Percentiles rank a stretch among this genome's conserved stretches.
phyloP scores from a whole-genome alignment of 2,113 vertebrate species.

The Periophthalmus modestus region DNA sequence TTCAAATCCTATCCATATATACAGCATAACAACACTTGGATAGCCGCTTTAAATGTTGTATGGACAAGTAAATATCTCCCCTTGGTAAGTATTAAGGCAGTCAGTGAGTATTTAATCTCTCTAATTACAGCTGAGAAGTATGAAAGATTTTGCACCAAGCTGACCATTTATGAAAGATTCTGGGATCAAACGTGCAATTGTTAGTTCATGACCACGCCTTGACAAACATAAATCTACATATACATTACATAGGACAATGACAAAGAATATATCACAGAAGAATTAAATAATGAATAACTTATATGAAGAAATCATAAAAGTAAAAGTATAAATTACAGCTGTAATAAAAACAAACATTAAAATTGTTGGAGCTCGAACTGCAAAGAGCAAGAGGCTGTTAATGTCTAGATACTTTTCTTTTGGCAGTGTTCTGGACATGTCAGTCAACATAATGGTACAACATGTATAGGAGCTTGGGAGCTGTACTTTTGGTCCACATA shows the following conservation, averaged over 20 bases:
- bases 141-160: slow-evolving; percentile 47
- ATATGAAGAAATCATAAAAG: not conserved
- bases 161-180: slow-evolving; percentile 23
- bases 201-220: slow-evolving; percentile 21
- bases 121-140: slow-evolving; percentile 65
- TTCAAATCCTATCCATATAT: slow-evolving; percentile 59
- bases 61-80: slow-evolving; percentile 55
- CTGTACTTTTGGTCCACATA: slow-evolving; percentile 29
- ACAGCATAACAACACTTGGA: slow-evolving; percentile 66
- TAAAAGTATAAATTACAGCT: not conserved
- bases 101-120: slow-evolving; percentile 69
- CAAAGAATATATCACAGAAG: not conserved
- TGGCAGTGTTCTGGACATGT: slow-evolving; percentile 17
- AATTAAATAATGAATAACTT: not conserved
- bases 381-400: not conserved
- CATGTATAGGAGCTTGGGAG: slow-evolving; percentile 36
- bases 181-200: slow-evolving; percentile 35
- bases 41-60: slow-evolving; percentile 57
- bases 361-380: not conserved
- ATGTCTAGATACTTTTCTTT: slow-evolving; percentile 3
- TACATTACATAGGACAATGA: not conserved
- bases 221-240: not conserved
- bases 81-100: slow-evolving; percentile 46
- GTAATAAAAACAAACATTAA: not conserved
- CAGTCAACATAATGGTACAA: slow-evolving; percentile 50